A percentile compares a stretch with the other conserved stretches of the same genome.
phyloP scores from a whole-genome alignment of 2,797 vertebrate species.

The Heterohyrax brucei region DNA sequence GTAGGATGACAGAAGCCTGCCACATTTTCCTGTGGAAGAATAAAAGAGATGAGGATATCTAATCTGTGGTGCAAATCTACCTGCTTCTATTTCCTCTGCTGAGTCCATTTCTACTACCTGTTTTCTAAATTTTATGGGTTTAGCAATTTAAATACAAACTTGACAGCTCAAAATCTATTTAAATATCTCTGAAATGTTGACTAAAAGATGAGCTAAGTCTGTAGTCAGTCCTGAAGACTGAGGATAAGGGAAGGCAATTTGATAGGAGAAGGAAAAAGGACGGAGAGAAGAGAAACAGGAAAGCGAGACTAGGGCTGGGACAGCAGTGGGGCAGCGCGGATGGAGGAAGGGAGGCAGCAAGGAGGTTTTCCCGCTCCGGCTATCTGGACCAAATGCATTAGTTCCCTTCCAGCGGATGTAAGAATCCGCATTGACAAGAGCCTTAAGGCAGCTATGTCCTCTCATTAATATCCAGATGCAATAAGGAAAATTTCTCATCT shows the following conservation, averaged over 20 bases:
- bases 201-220: not conserved
- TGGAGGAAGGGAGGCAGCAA: not conserved
- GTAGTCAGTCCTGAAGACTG: not conserved
- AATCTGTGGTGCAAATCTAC: not conserved
- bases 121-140: not conserved
- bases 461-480: not conserved
- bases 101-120: not conserved
- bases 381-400: not conserved
- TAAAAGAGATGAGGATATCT: not conserved
- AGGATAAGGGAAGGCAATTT: not conserved
- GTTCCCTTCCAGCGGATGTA: not conserved
- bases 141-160: not conserved
- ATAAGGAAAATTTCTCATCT: not conserved
- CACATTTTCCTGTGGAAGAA: conserved; percentile 6
- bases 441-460: not conserved
- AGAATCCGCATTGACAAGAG: not conserved
- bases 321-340: too few relatives aligned
- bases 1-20: not conserved
- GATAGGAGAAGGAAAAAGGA: not conserved
- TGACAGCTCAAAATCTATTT: not conserved
- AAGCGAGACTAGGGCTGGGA: not conserved
- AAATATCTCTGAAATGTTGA: not conserved
- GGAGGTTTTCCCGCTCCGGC: not conserved
- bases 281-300: not conserved
- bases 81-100: not conserved